phyloP scores from a whole-genome alignment of 2,797 vertebrate species.

The Poecilia velifera region DNA sequence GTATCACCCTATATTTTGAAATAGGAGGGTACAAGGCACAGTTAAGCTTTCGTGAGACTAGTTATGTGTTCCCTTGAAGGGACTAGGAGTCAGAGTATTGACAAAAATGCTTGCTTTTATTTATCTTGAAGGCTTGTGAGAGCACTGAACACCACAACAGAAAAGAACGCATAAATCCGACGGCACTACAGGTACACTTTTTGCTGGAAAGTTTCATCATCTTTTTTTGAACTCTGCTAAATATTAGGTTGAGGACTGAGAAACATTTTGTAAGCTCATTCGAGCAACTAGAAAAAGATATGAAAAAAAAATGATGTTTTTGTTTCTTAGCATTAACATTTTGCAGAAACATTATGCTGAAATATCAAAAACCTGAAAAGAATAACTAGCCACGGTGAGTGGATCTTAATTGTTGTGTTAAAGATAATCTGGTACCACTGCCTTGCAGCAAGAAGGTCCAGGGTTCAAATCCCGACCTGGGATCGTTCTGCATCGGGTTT shows the following conservation, averaged over 20 bases:
- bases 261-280: not conserved
- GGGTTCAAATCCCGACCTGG: not conserved
- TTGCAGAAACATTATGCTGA: not conserved
- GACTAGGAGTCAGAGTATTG: not conserved
- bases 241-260: not conserved
- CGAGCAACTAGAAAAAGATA: not conserved
- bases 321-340: not conserved
- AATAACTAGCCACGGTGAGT: not conserved
- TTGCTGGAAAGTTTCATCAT: not conserved
- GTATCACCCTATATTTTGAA: conserved; percentile 10
- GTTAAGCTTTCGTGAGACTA: conserved; percentile 6
- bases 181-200: not conserved
- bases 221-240: conserved; percentile 3
- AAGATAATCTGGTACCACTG: not conserved
- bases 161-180: conserved; percentile 8
- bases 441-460: not conserved
- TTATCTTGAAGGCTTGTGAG: conserved; percentile 4
- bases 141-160: conserved; percentile 19
- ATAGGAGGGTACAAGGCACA: conserved; percentile 6
- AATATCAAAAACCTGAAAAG: not conserved
- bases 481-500: not conserved
- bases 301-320: not conserved
- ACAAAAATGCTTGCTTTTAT: conserved; percentile 1
- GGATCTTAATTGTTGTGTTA: not conserved
- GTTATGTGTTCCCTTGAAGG: not conserved